Conservation (phyloP, 2,888 invertebrate species). For the Protophormia terraenovae region DNA sequence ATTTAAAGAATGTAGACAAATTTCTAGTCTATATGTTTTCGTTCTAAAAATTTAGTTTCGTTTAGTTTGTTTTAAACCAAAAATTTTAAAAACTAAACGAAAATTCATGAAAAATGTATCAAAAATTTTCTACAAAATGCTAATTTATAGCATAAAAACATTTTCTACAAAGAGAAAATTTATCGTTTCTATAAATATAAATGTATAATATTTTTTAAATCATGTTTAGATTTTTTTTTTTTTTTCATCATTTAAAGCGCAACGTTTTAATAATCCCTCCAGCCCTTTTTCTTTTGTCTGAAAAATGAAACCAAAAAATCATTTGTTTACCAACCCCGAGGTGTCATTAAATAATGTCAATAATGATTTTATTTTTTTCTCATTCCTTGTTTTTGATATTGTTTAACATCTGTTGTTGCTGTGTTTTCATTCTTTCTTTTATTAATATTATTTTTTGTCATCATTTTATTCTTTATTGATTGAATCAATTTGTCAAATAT, state of each 20-base stretch:
- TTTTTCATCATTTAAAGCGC: background rate
- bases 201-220: background rate
- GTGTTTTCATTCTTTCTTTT: background rate
- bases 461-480: slow-evolving; percentile 71
- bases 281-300: background rate
- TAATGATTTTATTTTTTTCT: slow-evolving; percentile 25
- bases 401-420: slow-evolving; percentile 54
- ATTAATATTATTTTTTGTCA: background rate
- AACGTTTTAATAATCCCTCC: background rate
- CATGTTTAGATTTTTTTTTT: background rate
- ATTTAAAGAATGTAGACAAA: too few species aligned
- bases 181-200: too few species aligned
- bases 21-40: too few species aligned
- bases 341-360: slow-evolving; percentile 65
- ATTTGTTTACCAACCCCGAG: slow-evolving; percentile 57
- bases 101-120: too few species aligned
- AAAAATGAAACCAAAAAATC: background rate
- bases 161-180: too few species aligned
- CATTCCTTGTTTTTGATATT: background rate
- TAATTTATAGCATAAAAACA: too few species aligned
- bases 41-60: too few species aligned
- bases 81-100: too few species aligned
- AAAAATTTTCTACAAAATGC: too few species aligned
- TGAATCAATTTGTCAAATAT: slow-evolving; percentile 74
- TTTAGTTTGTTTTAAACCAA: too few species aligned